Base-by-base conservation (phyloP, 2,888 invertebrate genomes). In the Unio pictorum region DNA sequence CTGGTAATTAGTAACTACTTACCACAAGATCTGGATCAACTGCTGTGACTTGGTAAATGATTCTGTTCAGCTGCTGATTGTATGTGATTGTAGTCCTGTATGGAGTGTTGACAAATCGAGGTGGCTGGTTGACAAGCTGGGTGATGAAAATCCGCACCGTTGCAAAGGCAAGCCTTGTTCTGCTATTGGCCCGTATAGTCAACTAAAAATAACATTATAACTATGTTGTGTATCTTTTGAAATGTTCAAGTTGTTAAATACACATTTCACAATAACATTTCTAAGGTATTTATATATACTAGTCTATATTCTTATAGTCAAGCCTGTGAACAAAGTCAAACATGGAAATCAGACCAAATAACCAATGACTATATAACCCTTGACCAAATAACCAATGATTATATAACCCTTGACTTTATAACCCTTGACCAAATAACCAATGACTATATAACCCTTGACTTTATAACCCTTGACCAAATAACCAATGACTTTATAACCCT, bases 11-110 rank as follows among this genome's bases (percentile, higher is more conserved):
- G 8, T 34, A 7, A 34, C 34, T 34, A 34, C 34, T 8, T 34
- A 34, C 34, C 34, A 45, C 45, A 45, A 45, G 45, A 45, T 45
- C 45, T 45, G 45, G 11, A 15, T 45, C 45, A 45, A 73, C 69
- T 15, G 86, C 87, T 8, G 75, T 72, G n/a, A 85, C 81, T 3
- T 69, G 73, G 64, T 76, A 68, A 26, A 86, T 73, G 8, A 81
- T 80, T 7, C 71, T 66, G 69, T 84, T 84, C 56, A 84, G 67
- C 3, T 60, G 65, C 20, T 69, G 55, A 68, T 79, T 81, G 61
- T 79, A 78, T 7, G 73, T 67, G 17, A 87, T 79, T 7, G 72
- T 72, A 0, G 69, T 72, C 60, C 74, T 74, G 77, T 84, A 83
- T 11, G 84, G 84, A 15, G 73, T 76, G 70, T 81, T 80, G 55